Evolutionary conservation across 1,140 invertebrate species (phyloP), one percentile per base, ranked within the genome.

Genomic region (Drosophila jambulina): DNA sequence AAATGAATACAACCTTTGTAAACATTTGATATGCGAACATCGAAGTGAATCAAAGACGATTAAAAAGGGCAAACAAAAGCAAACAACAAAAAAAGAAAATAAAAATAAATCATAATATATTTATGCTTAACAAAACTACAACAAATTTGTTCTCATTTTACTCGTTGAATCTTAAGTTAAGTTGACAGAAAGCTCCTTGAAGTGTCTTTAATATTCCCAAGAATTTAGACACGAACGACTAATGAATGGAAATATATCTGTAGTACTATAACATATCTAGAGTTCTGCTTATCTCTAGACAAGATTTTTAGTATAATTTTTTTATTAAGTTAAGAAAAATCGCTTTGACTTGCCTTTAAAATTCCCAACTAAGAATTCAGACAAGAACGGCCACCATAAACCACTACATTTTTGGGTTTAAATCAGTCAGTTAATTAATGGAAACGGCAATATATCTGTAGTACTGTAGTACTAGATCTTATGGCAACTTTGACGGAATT

Each of bases 121-220:
- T 84, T 84, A 87, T 84, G 85, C 77, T 81, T 90, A 87, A 87
- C 83, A 80, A 84, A 83, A 87, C 80, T 74, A 77, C 78, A 69
- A 13, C 8, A 51, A 7, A 25, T 43, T 29, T 38, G 51, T 45
- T 51, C 15, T 69, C 1, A 57, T 29, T 67, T 48, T 3, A 25
- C 3, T 45, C 9, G 25, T 21, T 13, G 1, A 19, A 32, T 19
- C 10, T 2, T 15, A 13, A 15, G 42, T 23, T 23, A 9, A 7
- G 10, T 8, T 21, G 13, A 27, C 13, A 8, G 34, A 21, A 19
- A 19, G 9, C 38, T 7, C 17, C 0, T 17, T 8, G 15, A n/a
- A n/a, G 15, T 19, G 8, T 8, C 7, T 21, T 9, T 43, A 43
- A 23, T 25, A 46, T 45, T 23, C 21, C 7, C 36, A 13, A 34